A percentile compares a stretch with the other conserved stretches of the same genome.
These are phyloP conservation scores for Dascillus cervinus DNA, from an alignment of 2,888 invertebrate genomes.

Conservation along the genomic window DNA sequence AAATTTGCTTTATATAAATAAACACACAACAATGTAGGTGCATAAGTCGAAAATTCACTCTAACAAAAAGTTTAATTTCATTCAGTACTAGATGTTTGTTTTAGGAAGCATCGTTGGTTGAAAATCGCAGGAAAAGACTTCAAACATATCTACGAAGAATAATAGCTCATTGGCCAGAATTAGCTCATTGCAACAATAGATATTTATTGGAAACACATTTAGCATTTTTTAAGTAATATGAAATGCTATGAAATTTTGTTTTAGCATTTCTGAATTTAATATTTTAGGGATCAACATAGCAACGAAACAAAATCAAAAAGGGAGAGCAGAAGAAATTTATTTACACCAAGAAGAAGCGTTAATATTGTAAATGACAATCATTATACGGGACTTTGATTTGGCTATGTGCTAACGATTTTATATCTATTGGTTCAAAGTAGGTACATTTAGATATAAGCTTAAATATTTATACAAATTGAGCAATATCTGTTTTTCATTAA, in stretches of 20 bases:
- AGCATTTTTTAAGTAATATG: constrained; percentile 76
- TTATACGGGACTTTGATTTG: constrained; percentile 37
- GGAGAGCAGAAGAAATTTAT: constrained; percentile 20
- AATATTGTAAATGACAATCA: constrained; percentile 29
- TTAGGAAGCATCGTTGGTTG: constrained; percentile 77
- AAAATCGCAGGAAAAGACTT: constrained; percentile 73
- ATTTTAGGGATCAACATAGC: constrained; percentile 35
- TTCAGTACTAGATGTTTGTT: constrained; percentile 12
- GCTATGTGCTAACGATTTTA: too few species aligned
- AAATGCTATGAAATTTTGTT: constrained; percentile 1
- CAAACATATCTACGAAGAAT: constrained; percentile 84
- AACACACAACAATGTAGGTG: too few species aligned
- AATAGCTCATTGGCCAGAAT: constrained; percentile 70
- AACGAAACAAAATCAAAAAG: constrained; percentile 27
- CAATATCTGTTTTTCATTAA: too few species aligned
- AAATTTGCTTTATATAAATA: too few species aligned
- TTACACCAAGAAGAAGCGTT: constrained; percentile 26
- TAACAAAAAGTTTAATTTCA: neutral
- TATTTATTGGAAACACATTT: constrained; percentile 70
- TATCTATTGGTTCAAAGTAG: too few species aligned
- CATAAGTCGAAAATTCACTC: too few species aligned
- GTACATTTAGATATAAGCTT: too few species aligned
- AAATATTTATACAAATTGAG: too few species aligned
- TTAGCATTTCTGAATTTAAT: constrained; percentile 3
- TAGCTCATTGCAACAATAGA: constrained; percentile 68